Evolutionary conservation across 2,888 invertebrate genomes (phyloP).

Genomic region (Dromius quadrimaculatus): DNA sequence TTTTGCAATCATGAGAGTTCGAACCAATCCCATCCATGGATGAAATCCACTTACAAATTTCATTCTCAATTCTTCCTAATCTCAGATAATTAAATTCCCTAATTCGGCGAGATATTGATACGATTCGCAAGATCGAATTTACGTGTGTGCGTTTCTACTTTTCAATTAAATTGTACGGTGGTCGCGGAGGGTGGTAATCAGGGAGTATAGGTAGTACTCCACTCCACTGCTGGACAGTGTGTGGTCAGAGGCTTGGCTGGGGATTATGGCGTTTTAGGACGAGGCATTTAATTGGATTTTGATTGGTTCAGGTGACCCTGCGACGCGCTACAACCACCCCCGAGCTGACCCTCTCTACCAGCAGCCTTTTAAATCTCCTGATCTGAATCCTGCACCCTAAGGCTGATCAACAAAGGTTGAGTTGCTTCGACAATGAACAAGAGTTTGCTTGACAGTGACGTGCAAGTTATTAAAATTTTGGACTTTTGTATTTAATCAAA

Average conservation of each 20-base stretch:
- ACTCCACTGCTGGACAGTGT: not conserved
- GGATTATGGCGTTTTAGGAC: slow-evolving; percentile 51
- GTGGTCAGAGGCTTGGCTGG: slow-evolving; percentile 10
- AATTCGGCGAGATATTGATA: slow-evolving; percentile 50
- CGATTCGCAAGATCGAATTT: slow-evolving; percentile 51
- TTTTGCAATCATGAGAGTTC: not conserved
- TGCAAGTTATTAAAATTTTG: not conserved
- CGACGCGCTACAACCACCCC: slow-evolving; percentile 5
- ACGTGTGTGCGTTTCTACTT: slow-evolving; percentile 48
- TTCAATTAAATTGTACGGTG: slow-evolving; percentile 48
- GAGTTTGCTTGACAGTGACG: slow-evolving; percentile 1
- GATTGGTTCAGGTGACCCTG: slow-evolving; percentile 51
- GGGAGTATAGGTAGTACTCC: not conserved
- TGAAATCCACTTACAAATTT: slow-evolving; percentile 43
- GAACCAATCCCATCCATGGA: slow-evolving; percentile 23
- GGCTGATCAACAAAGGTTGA: slow-evolving; percentile 10
- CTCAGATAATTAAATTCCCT: slow-evolving; percentile 49
- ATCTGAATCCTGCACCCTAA: slow-evolving; percentile 7
- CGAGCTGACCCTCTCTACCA: slow-evolving; percentile 1
- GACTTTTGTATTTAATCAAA: no score
- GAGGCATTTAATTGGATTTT: slow-evolving; percentile 52
- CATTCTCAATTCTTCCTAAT: slow-evolving; percentile 47
- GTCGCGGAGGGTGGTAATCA: slow-evolving; percentile 39
- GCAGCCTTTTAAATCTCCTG: slow-evolving; percentile 12
- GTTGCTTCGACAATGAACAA: not conserved